Evolutionary conservation across 2,888 invertebrate species (phyloP).

Genomic region (Cataglyphis altisquamis): DNA sequence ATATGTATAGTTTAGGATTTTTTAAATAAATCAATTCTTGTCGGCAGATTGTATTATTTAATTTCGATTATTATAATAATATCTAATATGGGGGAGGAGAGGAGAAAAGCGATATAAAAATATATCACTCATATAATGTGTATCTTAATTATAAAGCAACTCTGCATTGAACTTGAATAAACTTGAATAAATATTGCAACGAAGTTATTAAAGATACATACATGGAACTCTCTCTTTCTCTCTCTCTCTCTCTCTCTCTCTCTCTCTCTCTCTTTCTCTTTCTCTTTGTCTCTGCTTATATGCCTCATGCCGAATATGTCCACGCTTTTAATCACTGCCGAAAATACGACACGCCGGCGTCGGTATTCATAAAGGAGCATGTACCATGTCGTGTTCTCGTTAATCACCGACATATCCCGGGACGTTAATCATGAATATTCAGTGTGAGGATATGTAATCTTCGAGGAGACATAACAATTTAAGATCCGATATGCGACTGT

Average conservation of each 20-base stretch:
- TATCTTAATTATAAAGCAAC: not conserved
- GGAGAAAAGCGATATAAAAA: too few species aligned
- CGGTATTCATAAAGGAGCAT: conserved; percentile 54
- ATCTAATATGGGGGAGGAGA: not conserved
- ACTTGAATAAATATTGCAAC: not conserved
- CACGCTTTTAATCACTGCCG: conserved; percentile 51
- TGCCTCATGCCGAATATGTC: conserved; percentile 24
- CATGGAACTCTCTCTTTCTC: not conserved
- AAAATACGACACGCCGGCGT: conserved; percentile 24
- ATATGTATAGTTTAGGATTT: not conserved
- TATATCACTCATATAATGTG: not conserved
- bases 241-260: too few species aligned
- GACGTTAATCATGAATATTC: conserved; percentile 77
- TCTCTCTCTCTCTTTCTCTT: too few species aligned
- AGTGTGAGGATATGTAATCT: conserved; percentile 64
- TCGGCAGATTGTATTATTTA: not conserved
- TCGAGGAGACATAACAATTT: conserved; percentile 62
- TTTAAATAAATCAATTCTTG: not conserved
- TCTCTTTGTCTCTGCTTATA: not conserved
- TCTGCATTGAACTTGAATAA: not conserved
- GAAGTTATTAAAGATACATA: conserved; percentile 31
- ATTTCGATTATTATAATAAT: not conserved
- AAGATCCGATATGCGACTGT: conserved; percentile 29
- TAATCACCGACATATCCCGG: conserved; percentile 48
- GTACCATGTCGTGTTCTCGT: conserved; percentile 49